Evolutionary conservation across 1,140 invertebrate genomes (phyloP).

Genomic region (Asbolus verrucosus): DNA sequence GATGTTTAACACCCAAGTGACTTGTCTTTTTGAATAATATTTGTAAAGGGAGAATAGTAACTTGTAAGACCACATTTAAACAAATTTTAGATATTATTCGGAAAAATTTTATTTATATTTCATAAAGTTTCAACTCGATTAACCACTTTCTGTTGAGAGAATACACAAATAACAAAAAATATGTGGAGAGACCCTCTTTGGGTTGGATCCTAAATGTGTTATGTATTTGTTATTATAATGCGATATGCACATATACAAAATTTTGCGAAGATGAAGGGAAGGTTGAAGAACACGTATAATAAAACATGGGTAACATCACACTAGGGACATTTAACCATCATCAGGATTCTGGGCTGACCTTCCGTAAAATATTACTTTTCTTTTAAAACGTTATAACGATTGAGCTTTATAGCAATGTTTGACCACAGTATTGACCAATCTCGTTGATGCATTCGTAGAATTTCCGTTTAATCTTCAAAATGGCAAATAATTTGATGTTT

Average conservation of each 20-base stretch:
- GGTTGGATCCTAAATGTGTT: neutral
- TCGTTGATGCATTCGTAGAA: no score
- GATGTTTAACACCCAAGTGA: no score
- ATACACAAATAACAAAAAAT: constrained; percentile 8
- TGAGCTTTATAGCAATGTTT: neutral
- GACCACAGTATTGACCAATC: no score
- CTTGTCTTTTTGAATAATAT: no score
- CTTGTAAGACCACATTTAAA: no score
- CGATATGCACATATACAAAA: constrained; percentile 28
- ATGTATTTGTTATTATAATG: constrained; percentile 28
- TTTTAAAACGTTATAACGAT: constrained; percentile 14
- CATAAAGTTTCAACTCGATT: no score
- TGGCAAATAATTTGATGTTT: no score
- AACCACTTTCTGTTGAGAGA: no score
- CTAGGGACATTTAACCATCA: constrained; percentile 26
- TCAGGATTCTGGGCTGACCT: constrained; percentile 24
- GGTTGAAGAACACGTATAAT: constrained; percentile 23
- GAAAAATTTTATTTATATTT: no score
- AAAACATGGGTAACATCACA: constrained; percentile 26
- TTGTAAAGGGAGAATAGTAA: no score
- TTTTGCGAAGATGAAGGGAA: neutral
- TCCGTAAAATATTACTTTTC: constrained; percentile 17
- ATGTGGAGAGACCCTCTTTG: constrained; percentile 6
- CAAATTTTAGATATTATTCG: no score
- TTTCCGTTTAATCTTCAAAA: no score